These are phyloP conservation scores for Caenorhabditis inopinata DNA, from an alignment of 1,140 invertebrate species.

Conservation along the genomic window DNA sequence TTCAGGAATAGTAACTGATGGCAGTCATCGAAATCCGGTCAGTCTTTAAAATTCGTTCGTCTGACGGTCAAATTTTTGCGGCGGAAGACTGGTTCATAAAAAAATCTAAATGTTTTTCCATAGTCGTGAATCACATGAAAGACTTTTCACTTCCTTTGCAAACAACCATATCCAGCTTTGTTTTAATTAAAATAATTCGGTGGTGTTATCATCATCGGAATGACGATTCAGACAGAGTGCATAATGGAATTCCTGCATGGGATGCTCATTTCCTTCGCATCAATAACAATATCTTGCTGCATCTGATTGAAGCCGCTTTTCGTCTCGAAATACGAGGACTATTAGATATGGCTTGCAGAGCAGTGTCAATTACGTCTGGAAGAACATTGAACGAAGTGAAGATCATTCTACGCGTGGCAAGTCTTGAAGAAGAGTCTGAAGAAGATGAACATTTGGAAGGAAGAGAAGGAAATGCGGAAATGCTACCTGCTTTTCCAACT, in stretches of 20 bases:
- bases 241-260: neutral
- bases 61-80: neutral
- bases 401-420: neutral
- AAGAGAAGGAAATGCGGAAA: neutral
- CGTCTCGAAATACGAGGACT: neutral
- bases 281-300: neutral
- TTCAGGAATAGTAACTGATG: slow-evolving; percentile 11
- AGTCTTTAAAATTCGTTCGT: neutral
- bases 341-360: neutral
- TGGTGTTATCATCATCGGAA: neutral
- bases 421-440: neutral
- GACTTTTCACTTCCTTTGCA: neutral
- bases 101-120: neutral
- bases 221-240: neutral
- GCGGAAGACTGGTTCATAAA: neutral
- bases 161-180: neutral
- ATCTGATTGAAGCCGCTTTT: neutral
- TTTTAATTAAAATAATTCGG: neutral
- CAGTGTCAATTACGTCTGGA: neutral
- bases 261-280: neutral
- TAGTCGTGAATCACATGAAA: neutral
- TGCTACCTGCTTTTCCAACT: neutral
- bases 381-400: neutral
- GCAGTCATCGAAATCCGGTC: neutral
- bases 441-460: neutral